phyloP scores from a whole-genome alignment of 2,113 vertebrate genomes.

The Limnothrissa miodon region DNA sequence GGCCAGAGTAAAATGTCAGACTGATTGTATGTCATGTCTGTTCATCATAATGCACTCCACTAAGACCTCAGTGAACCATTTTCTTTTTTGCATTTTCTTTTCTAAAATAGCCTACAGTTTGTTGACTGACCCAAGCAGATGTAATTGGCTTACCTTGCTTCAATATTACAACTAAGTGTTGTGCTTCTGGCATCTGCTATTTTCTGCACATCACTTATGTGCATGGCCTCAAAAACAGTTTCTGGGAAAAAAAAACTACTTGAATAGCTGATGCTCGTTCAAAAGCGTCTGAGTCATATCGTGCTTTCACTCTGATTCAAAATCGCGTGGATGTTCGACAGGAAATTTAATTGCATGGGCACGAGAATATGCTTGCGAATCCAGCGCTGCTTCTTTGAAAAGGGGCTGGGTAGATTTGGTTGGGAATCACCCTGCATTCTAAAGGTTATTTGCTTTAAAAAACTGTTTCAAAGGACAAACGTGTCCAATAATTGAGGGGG shows the following conservation, averaged over 20 bases:
- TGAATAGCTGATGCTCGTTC: neutral
- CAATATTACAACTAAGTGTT: neutral
- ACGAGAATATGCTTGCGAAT: neutral
- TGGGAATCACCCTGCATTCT: constrained; percentile 3
- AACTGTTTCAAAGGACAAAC: constrained; percentile 23
- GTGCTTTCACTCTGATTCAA: constrained; percentile 16
- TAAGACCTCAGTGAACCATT: neutral
- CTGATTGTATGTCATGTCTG: neutral
- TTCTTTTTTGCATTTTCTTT: too few species aligned
- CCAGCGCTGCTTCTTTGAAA: neutral
- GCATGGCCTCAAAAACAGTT: neutral
- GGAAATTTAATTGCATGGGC: neutral
- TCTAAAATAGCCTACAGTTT: neutral
- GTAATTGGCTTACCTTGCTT: neutral
- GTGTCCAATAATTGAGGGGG: constrained; percentile 30
- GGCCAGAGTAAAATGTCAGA: neutral
- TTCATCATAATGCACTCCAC: neutral
- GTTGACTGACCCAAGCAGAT: constrained; percentile 17
- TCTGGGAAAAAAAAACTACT: neutral
- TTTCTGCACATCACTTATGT: neutral
- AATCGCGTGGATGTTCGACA: neutral
- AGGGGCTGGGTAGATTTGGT: neutral
- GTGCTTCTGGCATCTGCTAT: neutral
- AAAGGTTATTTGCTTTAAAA: constrained; percentile 18
- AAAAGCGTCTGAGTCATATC: neutral